A percentile compares a stretch with the other conserved stretches of the same genome.
Conservation (phyloP, 2,797 vertebrate genomes). For the Poecile montanus region DNA sequence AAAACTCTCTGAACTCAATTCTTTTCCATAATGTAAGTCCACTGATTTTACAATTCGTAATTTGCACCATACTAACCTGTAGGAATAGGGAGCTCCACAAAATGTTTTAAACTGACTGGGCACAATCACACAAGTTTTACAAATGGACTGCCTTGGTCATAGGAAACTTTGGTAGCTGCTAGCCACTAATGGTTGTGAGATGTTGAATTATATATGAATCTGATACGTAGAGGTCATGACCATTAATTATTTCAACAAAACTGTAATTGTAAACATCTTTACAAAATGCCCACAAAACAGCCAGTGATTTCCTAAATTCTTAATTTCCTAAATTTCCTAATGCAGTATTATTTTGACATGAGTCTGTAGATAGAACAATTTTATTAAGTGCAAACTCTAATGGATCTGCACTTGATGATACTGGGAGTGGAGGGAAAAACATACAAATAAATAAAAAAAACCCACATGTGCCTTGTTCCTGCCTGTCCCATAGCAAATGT, state of each 20-base stretch:
- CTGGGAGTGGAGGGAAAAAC: neutral
- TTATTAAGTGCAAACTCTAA: neutral
- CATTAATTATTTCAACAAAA: neutral
- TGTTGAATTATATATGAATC: neutral
- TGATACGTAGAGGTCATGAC: neutral
- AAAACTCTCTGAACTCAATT: neutral
- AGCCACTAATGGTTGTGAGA: neutral
- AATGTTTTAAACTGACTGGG: neutral
- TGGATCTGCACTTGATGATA: neutral
- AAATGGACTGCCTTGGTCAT: neutral
- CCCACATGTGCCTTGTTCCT: neutral
- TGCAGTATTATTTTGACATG: neutral
- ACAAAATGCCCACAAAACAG: neutral
- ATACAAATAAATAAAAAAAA: neutral
- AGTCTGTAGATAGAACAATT: neutral
- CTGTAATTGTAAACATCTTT: neutral
- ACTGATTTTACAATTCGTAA: neutral
- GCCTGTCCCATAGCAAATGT: neutral
- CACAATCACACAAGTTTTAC: neutral
- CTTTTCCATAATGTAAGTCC: rapidly evolving
- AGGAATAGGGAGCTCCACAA: neutral
- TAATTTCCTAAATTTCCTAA: neutral
- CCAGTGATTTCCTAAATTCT: neutral
- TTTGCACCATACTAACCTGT: neutral
- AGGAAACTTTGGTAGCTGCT: neutral